A percentile compares a stretch with the other conserved stretches of the same genome.
These are phyloP conservation scores for Brachyptera putata DNA, from an alignment of 2,888 invertebrate genomes.

Conservation along the genomic window DNA sequence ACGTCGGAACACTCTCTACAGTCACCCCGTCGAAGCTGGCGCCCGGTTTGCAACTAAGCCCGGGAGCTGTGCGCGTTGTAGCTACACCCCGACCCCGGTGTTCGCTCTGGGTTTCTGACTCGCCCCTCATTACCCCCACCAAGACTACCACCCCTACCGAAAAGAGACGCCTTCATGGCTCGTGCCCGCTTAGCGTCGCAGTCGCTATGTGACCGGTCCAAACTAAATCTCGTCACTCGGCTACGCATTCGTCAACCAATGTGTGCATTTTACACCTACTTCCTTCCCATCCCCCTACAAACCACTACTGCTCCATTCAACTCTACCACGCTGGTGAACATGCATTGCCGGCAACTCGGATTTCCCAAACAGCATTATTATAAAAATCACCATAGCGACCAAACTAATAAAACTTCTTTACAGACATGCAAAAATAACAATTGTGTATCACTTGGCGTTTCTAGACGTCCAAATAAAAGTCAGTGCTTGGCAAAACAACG, in stretches of 20 bases:
- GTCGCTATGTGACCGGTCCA: neutral
- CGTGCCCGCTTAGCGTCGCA: neutral
- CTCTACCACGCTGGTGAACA: neutral
- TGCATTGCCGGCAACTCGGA: too few relatives aligned
- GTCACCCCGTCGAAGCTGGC: constrained; percentile 23
- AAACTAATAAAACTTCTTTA: too few relatives aligned
- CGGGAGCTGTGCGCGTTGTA: constrained; percentile 29
- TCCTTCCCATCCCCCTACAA: neutral
- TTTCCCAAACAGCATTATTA: too few relatives aligned
- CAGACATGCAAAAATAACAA: too few relatives aligned
- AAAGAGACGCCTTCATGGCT: neutral
- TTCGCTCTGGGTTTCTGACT: constrained; percentile 2
- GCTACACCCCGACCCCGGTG: constrained; percentile 29
- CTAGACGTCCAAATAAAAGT: too few relatives aligned
- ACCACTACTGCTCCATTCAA: neutral
- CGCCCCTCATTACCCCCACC: constrained; percentile 7
- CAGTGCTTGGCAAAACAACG: too few relatives aligned
- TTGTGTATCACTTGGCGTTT: too few relatives aligned
- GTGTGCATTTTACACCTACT: neutral
- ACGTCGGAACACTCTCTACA: too few relatives aligned
- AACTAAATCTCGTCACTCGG: constrained; percentile 11
- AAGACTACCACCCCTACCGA: neutral
- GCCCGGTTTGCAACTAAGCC: constrained; percentile 31
- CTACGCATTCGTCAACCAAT: neutral
- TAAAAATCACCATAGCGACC: too few relatives aligned